phyloP scores from a whole-genome alignment of 2,797 vertebrate genomes.

The Sternotherus odoratus region DNA sequence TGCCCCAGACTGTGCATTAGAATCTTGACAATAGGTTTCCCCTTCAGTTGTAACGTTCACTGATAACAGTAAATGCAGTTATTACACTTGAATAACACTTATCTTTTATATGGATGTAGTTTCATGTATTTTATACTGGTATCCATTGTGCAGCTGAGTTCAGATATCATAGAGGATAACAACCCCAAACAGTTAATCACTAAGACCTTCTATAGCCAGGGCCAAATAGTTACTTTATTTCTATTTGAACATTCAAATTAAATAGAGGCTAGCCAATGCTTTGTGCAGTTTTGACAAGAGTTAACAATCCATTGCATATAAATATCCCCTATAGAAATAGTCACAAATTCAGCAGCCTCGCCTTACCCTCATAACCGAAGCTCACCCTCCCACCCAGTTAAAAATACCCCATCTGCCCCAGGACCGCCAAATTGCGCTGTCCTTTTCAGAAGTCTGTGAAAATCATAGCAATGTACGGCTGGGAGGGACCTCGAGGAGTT shows the following conservation, averaged over 20 bases:
- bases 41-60: not conserved
- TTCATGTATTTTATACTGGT: not conserved
- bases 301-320: not conserved
- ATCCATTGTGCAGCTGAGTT: not conserved
- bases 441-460: not conserved
- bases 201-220: not conserved
- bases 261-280: not conserved
- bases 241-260: not conserved
- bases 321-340: not conserved
- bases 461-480: too few relatives aligned
- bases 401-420: rapidly evolving
- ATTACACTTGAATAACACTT: not conserved
- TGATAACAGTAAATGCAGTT: not conserved
- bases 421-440: rapidly evolving
- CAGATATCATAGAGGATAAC: not conserved
- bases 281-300: not conserved
- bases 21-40: not conserved
- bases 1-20: not conserved
- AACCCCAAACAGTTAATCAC: not conserved
- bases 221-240: not conserved
- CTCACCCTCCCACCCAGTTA: rapidly evolving
- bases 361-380: not conserved
- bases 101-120: not conserved
- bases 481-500: too few relatives aligned
- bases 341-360: not conserved